Conservation (phyloP, 2,888 invertebrate genomes). For the Drosophila barbarae region DNA sequence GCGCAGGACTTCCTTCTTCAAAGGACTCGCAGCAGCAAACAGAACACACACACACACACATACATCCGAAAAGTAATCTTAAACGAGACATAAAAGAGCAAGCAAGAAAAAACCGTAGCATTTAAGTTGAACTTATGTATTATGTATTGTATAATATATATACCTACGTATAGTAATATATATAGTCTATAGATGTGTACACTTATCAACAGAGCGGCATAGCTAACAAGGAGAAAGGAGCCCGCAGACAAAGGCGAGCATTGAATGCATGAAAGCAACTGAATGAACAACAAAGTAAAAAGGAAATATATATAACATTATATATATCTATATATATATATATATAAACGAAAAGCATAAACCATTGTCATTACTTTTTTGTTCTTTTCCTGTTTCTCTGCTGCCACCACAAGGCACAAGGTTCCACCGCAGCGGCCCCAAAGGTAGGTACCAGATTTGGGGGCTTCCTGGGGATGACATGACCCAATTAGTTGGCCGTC, state of each 20-base stretch:
- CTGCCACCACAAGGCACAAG: slow-evolving; percentile 13
- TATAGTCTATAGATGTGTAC: slow-evolving; percentile 61
- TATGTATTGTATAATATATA: slow-evolving; percentile 66
- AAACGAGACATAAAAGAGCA: slow-evolving; percentile 30
- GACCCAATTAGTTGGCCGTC: slow-evolving; percentile 60
- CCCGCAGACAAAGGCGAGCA: slow-evolving; percentile 58
- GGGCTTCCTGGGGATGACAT: slow-evolving; percentile 40
- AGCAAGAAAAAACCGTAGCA: slow-evolving; percentile 50
- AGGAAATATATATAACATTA: slow-evolving; percentile 59
- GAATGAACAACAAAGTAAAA: slow-evolving; percentile 61
- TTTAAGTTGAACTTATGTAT: slow-evolving; percentile 63
- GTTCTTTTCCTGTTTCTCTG: neutral
- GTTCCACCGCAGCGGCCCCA: slow-evolving; percentile 10
- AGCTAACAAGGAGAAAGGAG: slow-evolving; percentile 32
- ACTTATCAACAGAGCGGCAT: slow-evolving; percentile 52
- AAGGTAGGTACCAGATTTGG: slow-evolving; percentile 2
- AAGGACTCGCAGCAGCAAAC: slow-evolving; percentile 37
- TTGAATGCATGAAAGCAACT: slow-evolving; percentile 66
- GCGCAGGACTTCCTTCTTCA: slow-evolving; percentile 49
- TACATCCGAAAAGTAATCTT: slow-evolving; percentile 44
- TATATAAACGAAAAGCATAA: slow-evolving; percentile 46
- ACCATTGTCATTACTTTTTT: slow-evolving; percentile 60
- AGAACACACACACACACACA: slow-evolving; percentile 26
- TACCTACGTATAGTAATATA: slow-evolving; percentile 49
- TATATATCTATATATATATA: slow-evolving; percentile 51